These are phyloP conservation scores for Hymenopus coronatus DNA, from an alignment of 2,888 invertebrate genomes.

Conservation along the genomic window DNA sequence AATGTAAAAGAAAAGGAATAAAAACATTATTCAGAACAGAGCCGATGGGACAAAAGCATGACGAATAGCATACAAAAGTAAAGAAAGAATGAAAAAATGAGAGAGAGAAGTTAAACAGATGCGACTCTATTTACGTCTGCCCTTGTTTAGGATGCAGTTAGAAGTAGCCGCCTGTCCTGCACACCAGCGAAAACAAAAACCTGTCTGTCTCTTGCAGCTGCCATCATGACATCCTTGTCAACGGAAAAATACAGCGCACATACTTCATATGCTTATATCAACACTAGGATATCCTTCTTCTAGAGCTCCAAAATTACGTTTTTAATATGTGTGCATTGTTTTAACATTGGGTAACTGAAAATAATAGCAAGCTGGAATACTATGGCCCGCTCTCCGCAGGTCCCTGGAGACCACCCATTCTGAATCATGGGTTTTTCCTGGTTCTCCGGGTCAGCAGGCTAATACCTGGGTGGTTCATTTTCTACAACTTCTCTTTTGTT, in stretches of 20 bases:
- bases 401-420: too few relatives aligned
- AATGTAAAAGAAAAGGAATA: background rate
- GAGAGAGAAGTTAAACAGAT: background rate
- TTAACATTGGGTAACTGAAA: too few relatives aligned
- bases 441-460: too few relatives aligned
- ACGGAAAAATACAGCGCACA: background rate
- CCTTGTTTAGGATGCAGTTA: background rate
- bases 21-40: background rate
- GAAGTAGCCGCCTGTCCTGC: background rate
- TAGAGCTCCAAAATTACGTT: too few relatives aligned
- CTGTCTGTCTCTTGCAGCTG: background rate
- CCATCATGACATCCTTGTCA: background rate
- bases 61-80: background rate
- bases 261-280: background rate
- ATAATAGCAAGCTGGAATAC: too few relatives aligned
- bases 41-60: background rate
- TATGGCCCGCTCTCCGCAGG: too few relatives aligned
- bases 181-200: background rate
- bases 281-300: too few relatives aligned
- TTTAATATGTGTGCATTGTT: too few relatives aligned
- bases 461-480: too few relatives aligned
- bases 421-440: too few relatives aligned
- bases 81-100: too few relatives aligned
- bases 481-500: too few relatives aligned
- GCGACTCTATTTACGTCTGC: background rate